A percentile compares a stretch with the other conserved stretches of the same genome.
These are phyloP conservation scores for Eledone cirrhosa DNA, from an alignment of 2,888 invertebrate genomes.

Conservation along the genomic window DNA sequence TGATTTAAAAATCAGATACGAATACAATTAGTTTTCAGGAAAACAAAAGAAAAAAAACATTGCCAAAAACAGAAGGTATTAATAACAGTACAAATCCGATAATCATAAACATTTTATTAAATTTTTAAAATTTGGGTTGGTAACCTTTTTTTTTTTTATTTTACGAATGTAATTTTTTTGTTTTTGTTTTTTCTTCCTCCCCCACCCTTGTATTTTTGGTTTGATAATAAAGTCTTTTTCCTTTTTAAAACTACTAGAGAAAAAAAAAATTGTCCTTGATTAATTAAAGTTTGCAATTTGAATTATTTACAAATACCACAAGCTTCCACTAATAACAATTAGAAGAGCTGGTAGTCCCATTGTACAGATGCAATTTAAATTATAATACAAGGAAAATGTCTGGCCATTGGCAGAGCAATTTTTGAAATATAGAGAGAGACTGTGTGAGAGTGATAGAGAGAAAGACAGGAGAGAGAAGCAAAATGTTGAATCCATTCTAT, in stretches of 20 bases:
- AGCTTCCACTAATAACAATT: background rate
- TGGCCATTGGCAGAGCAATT: conserved; percentile 4
- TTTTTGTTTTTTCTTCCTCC: background rate
- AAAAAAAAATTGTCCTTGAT: background rate
- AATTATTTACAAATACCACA: conserved; percentile 27
- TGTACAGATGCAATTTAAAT: conserved; percentile 3
- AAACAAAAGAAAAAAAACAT: no score
- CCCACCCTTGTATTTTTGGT: background rate
- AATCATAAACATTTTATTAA: background rate
- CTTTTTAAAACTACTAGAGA: conserved; percentile 12
- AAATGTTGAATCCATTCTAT: no score
- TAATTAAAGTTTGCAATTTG: conserved; percentile 13
- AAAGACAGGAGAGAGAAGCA: no score
- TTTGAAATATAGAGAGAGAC: no score
- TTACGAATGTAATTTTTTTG: no score
- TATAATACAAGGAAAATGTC: background rate
- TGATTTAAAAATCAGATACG: no score
- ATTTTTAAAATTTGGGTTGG: background rate
- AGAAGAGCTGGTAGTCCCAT: conserved; percentile 14
- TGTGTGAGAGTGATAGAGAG: no score
- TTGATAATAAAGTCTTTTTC: background rate
- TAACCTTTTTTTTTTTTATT: conserved; percentile 1
- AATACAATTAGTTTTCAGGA: no score
- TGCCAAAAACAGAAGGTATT: no score
- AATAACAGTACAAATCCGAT: conserved; percentile 18